phyloP scores from a whole-genome alignment of 2,797 vertebrate species.

The Hafferia zeledoni region DNA sequence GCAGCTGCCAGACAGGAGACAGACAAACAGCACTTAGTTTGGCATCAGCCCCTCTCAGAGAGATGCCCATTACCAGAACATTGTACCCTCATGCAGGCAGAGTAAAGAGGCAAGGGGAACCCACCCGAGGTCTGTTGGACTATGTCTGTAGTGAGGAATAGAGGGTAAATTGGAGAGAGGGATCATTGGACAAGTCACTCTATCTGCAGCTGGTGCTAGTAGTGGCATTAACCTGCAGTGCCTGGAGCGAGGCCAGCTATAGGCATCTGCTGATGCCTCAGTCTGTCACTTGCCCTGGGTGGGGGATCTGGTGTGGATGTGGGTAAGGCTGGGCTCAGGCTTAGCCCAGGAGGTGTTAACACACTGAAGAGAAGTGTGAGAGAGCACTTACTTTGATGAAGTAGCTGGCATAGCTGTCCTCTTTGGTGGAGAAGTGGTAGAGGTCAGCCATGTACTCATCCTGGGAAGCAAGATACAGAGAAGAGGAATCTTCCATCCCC shows the following conservation, averaged over 20 bases:
- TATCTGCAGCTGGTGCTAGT: not conserved
- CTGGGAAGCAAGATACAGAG: slow-evolving; percentile 70
- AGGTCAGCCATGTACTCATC: slow-evolving; percentile 96
- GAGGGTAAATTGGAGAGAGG: not conserved
- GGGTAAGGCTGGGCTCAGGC: not conserved
- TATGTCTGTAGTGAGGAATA: not conserved
- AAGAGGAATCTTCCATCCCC: not conserved
- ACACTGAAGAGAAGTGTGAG: not conserved
- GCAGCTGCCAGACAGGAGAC: slow-evolving; percentile 76
- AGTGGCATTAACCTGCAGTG: not conserved
- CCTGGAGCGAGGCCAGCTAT: not conserved
- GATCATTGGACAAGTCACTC: not conserved
- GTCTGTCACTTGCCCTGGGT: not conserved
- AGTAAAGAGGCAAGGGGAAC: not conserved
- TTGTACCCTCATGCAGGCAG: not conserved
- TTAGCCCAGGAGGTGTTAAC: not conserved
- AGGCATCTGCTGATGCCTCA: not conserved
- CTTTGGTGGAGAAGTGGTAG: slow-evolving; percentile 94
- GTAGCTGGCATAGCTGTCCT: slow-evolving; percentile 90
- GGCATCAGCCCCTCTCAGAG: not conserved
- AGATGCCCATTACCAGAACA: not conserved
- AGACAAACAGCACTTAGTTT: not conserved
- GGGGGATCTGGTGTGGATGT: not conserved
- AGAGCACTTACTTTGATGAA: slow-evolving; percentile 87
- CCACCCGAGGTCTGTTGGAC: accelerated